Base-by-base conservation (phyloP, 2,113 vertebrate species). In the Eublepharis macularius region DNA sequence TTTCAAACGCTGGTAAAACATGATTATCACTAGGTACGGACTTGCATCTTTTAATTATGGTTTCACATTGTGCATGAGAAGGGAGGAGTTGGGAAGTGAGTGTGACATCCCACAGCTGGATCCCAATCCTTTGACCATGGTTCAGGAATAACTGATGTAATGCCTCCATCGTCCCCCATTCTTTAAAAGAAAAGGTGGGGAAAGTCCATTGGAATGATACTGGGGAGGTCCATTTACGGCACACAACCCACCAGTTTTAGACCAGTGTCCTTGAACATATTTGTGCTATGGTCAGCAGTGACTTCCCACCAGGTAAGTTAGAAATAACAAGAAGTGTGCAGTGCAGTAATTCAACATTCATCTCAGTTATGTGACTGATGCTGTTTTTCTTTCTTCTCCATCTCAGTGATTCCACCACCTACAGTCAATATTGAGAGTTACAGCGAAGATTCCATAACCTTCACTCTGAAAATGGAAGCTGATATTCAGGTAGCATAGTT, bases 381-480 rank as follows among this genome's bases (percentile, higher is more conserved):
- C 85, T 69, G 57, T 66, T 77, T 89, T 93, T 86, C 21, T 86
- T 57, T 80, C 16, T 29, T 70, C 82, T 60, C 84, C 36, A 36
- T 81, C 81, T 51, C 86, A 99, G 99, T 96, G 90, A 97, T 99
- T 74, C 97, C 97, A 70, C 95, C 97, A 1, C 99, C 99, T 16
- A 94, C 95, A 36, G 98, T 99, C 88, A 96, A 70, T 78, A 95
- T 97, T 1, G 95, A 97, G 89, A 95, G 92, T 93, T 94, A 96
- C 84, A 95, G 87, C 0, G 94, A 95, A 21, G 95, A 98, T 93
- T 97, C 97, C 41, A 89, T 99, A 43, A 97, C 90, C 81, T 96
- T 99, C 54, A 97, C 96, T 32, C 95, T 99, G 72, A 97, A 93
- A 90, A 94, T 98, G 91, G 95, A 95, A 49, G 95, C 96, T 0